A percentile compares a stretch with the other conserved stretches of the same genome.
Evolutionary conservation across 30 jellyfish, hydroid and myxozoan species (phyloP).

Genomic region (Rhopilema esculentum): DNA sequence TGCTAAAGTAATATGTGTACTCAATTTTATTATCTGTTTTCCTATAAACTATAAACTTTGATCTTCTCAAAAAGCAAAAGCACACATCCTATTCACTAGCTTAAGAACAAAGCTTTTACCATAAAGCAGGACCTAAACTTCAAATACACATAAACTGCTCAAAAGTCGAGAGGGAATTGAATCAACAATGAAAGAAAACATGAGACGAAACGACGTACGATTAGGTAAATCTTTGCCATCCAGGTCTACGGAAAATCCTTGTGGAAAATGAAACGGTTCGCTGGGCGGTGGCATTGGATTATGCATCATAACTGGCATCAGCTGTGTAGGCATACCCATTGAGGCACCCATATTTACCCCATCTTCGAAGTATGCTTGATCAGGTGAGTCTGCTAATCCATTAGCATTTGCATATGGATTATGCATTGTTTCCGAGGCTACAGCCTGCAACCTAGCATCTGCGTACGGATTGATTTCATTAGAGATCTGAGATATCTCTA

Average conservation of each 20-base stretch:
- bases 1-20: too few species aligned
- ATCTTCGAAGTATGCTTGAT: conserved; percentile 29
- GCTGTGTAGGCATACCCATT: conserved; percentile 34
- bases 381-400: conserved; percentile 25
- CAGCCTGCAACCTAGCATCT: neutral
- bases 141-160: too few species aligned
- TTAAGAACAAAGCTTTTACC: too few species aligned
- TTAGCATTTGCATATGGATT: conserved; percentile 23
- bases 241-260: conserved; percentile 55
- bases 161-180: too few species aligned
- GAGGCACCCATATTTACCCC: conserved; percentile 15
- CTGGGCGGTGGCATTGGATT: conserved; percentile 24
- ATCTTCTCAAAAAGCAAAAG: too few species aligned
- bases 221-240: conserved; percentile 66
- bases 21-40: too few species aligned
- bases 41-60: too few species aligned
- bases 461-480: neutral
- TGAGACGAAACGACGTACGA: conserved; percentile 31
- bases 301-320: conserved; percentile 60
- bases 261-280: conserved; percentile 57
- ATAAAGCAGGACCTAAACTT: too few species aligned
- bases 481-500: conserved; percentile 31
- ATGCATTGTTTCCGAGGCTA: conserved; percentile 10
- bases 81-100: too few species aligned
- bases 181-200: neutral